Base-by-base conservation (phyloP, 2,797 vertebrate genomes). In the Tapera naevia region DNA sequence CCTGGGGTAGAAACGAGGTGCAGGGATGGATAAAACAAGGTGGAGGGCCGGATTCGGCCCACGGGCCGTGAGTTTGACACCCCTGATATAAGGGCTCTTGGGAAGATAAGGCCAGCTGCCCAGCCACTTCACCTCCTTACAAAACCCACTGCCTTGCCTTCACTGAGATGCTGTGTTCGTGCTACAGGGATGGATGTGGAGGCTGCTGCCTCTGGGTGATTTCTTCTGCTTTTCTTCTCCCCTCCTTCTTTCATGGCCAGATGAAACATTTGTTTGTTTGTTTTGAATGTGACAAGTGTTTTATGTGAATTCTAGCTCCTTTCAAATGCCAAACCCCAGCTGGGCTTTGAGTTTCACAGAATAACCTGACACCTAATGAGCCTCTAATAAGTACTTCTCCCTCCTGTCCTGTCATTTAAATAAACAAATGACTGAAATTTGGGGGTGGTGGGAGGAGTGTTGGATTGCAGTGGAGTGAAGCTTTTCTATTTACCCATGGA, bases 321-420 rank as follows among this genome's bases (percentile, higher is more conserved):
- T 76, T 96, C 82, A 96, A 96, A 93, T 96, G 93, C 85, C 93
- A 97, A 95, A 96, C 85, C 83, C 89, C 92, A 96, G 95, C 97
- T 97, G 86, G 17, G 80, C 90, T 97, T 97, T 97, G 89, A 97
- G 88, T 97, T 97, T 93, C 91, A 76, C 65, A 94, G 93, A 96
- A 92, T 95, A 97, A 96, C 95, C 51, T 97, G 95, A 96, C 86
- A 71, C 85, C 91, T 96, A 96, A 97, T 96, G 83, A 97, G 94
- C 62, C 86, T 97, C 79, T 97, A 95, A 95, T 96, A 95, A 97
- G 90, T 94, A 89, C 91, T 94, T 96, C 95, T 91, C 62, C 92
- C 67, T 80, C 73, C 76, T 2, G 2, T 91, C 79, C 61, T 88
- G 86, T 92, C 82, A 92, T 96, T 97, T 94, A 95, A 89, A 95